These are phyloP conservation scores for Acipenser oxyrinchus DNA, from an alignment of 2,797 vertebrate genomes.

Conservation along the genomic window DNA sequence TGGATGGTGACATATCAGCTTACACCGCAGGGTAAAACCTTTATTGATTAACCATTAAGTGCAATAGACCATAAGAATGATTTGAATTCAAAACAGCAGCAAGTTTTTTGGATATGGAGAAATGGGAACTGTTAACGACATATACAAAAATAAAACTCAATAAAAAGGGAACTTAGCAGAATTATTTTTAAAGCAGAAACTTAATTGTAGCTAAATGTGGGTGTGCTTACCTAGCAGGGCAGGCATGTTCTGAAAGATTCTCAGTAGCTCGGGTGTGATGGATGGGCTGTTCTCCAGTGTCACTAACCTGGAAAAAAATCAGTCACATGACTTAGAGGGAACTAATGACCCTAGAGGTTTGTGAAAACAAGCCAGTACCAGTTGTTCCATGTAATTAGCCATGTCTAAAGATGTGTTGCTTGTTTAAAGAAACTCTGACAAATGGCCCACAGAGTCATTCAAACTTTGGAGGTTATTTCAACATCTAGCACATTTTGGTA, in stretches of 20 bases:
- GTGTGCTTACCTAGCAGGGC: constrained; percentile 77
- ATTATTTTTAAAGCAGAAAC: neutral
- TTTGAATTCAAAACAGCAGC: neutral
- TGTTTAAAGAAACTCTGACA: too few relatives aligned
- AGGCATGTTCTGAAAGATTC: constrained; percentile 96
- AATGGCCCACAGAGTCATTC: too few relatives aligned
- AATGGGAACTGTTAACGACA: neutral
- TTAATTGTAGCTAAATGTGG: too few relatives aligned
- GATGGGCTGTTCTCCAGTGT: constrained; percentile 88
- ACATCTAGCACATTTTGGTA: too few relatives aligned
- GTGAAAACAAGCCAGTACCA: too few relatives aligned
- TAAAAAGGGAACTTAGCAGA: neutral
- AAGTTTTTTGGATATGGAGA: neutral
- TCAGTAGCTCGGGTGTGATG: constrained; percentile 82
- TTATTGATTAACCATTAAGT: neutral
- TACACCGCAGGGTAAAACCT: neutral
- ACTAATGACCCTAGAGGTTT: too few relatives aligned
- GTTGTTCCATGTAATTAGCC: too few relatives aligned
- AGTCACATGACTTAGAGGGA: neutral
- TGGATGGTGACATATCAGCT: neutral
- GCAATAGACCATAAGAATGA: neutral
- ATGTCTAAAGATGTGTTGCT: too few relatives aligned
- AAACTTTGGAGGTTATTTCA: too few relatives aligned
- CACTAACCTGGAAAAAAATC: constrained; percentile 71
- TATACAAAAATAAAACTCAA: neutral